Evolutionary conservation across 2,888 invertebrate species (phyloP), one percentile per base, ranked within the genome.

Genomic region (Meta bourneti): DNA sequence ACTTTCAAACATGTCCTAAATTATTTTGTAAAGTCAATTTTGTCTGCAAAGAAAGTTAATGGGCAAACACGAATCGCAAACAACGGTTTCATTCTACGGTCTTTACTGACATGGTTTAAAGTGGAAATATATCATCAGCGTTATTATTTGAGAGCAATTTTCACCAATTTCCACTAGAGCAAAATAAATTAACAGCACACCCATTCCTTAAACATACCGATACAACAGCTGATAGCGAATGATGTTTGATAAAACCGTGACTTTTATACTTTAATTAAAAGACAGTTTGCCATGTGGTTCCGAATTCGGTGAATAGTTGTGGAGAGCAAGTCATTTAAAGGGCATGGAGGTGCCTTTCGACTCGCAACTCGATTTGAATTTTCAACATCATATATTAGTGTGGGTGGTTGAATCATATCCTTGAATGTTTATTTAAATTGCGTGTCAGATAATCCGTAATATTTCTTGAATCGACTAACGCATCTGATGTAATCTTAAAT

Each of bases 351-450:
- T 82, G 89, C 75, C 61, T 77, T 89, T 70, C 70, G 69, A 52
- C 69, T 82, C 83, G 83, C 83, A 78, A 89, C 75, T 89, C 78
- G 74, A 89, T 89, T 89, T 89, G 80, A 78, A 83, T 89, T 80
- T 83, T 48, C 61, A 89, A 34, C 71, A 78, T 82, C 51, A 72
- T 16, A 48, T 70, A 89, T 89, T 82, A 89, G 71, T 34, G 11
- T 48, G 74, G 49, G 34, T 51, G 71, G 20, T 54, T 34, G 80
- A 79, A 34, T 54, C 61, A 19, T 69, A 20, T 81, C 75, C 71
- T 88, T 88, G 81, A 48, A 61, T 80, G 75, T 74, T 88, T 88
- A 88, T 81, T 87, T 87, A 79, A 79, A 87, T 79, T 78, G 78
- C 71, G 54, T n/a, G 71, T 72, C 7, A 82, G 72, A 49, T 70